These are phyloP conservation scores for Melieria picta DNA, from an alignment of 2,888 invertebrate genomes.

Conservation along the genomic window DNA sequence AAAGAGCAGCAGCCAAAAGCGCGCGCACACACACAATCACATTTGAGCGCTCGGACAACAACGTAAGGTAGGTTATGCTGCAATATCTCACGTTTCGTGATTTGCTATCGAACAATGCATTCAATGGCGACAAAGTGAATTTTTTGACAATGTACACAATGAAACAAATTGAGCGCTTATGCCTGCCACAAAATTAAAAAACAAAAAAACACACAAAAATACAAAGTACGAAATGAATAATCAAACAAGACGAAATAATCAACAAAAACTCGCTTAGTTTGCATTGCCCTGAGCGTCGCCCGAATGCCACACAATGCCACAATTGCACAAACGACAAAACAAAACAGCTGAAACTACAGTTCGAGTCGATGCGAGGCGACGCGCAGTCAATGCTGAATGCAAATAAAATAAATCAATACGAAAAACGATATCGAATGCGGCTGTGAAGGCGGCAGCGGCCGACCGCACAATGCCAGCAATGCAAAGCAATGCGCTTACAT, in stretches of 20 bases:
- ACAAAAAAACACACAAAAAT: background rate
- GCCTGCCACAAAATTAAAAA: conserved; percentile 19
- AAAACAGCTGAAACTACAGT: background rate
- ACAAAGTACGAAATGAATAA: no score
- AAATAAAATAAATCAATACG: conserved; percentile 24
- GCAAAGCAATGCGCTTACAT: no score
- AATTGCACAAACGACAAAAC: conserved; percentile 24
- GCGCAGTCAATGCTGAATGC: conserved; percentile 17
- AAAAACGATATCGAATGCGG: background rate
- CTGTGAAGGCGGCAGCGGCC: no score
- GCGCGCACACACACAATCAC: background rate
- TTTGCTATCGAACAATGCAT: background rate
- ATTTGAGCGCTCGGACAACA: background rate
- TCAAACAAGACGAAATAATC: no score
- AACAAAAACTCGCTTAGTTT: conserved; percentile 25
- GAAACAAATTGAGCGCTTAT: conserved; percentile 21
- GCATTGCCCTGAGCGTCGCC: conserved; percentile 26
- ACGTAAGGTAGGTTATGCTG: conserved; percentile 17
- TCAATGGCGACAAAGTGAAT: background rate
- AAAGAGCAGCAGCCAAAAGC: background rate
- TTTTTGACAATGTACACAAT: conserved; percentile 4
- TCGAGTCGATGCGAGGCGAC: background rate
- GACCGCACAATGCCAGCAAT: no score
- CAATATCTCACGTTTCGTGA: background rate
- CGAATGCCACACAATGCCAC: conserved; percentile 13